Evolutionary conservation across 2,888 invertebrate genomes (phyloP).

Genomic region (Mongoloraphidia duomilia): DNA sequence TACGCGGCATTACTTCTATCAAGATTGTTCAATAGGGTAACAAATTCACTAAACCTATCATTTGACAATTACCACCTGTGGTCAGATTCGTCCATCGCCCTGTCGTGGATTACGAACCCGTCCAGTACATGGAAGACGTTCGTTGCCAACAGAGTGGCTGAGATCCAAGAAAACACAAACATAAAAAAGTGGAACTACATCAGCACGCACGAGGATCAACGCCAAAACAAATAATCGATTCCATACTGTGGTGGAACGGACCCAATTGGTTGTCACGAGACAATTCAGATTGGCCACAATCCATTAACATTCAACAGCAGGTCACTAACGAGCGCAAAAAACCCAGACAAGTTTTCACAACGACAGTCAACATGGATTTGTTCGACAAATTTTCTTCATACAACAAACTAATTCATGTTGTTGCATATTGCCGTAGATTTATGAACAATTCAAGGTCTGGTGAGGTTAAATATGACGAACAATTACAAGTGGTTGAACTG

Average conservation of each 20-base stretch:
- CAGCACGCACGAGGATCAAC: slow-evolving; percentile 8
- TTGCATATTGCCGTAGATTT: too few relatives aligned
- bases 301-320: background rate
- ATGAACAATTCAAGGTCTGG: too few relatives aligned
- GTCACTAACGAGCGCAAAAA: too few relatives aligned
- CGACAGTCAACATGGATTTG: too few relatives aligned
- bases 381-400: too few relatives aligned
- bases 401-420: too few relatives aligned
- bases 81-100: slow-evolving; percentile 16
- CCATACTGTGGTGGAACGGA: slow-evolving; percentile 10
- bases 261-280: slow-evolving; percentile 6
- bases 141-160: too few relatives aligned
- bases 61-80: slow-evolving; percentile 10
- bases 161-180: slow-evolving; percentile 12
- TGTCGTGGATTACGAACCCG: slow-evolving; percentile 15
- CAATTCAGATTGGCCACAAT: background rate
- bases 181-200: slow-evolving; percentile 12
- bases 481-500: too few relatives aligned
- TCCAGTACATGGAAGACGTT: slow-evolving; percentile 14
- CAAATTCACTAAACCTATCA: slow-evolving; percentile 2
- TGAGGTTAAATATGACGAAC: too few relatives aligned
- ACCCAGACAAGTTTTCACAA: background rate
- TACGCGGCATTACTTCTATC: slow-evolving; percentile 15
- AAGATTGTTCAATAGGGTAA: slow-evolving; percentile 6
- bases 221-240: slow-evolving; percentile 6